Evolutionary conservation across 1,140 invertebrate species (phyloP), one percentile per base, ranked within the genome.

Genomic region (Gryon sp.): DNA sequence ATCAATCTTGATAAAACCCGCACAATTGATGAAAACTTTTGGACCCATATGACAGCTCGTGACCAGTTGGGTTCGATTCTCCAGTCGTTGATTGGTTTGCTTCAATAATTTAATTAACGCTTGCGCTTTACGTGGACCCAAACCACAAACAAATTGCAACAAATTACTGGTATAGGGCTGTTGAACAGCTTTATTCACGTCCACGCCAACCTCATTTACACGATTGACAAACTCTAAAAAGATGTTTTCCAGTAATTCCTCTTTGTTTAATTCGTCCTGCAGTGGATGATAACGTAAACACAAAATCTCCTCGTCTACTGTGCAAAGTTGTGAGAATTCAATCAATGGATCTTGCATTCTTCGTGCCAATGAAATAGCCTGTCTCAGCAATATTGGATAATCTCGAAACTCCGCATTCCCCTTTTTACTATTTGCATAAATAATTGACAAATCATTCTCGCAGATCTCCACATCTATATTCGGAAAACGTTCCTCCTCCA

Each of bases 1-100:
- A 76, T 99, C 98, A 66, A 99, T 99, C 90, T 98, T 99, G 15
- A 99, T 98, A 81, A 99, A 99, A 24, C 98, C 99, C 28, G 98
- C 97, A 90, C 98, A 99, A 86, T 99, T 99, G 68, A 99, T 97
- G 79, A 99, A 99, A 0, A 99, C 96, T 89, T 98, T 99, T 0
- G 98, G 97, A 1, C 98, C 98, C 95, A 99, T 96, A 80, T 98
- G 96, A 88, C 97, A 99, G 1, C 93, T 91, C 0, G 97, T 98
- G 0, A 99, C 97, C 1, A 99, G 89, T 83, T 99, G 97, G 0
- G 97, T 98, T 84, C 98, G 90, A 84, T 98, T 99, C 87, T 99
- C 97, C 15, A 99, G 84, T 20, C 96, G 91, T 81, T 97, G 95
- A 90, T 98, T 98, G 3, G 94, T 96, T 86, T 98, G 96, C 86